Evolutionary conservation across 2,113 vertebrate genomes (phyloP).

Genomic region (Atractosteus spatula): DNA sequence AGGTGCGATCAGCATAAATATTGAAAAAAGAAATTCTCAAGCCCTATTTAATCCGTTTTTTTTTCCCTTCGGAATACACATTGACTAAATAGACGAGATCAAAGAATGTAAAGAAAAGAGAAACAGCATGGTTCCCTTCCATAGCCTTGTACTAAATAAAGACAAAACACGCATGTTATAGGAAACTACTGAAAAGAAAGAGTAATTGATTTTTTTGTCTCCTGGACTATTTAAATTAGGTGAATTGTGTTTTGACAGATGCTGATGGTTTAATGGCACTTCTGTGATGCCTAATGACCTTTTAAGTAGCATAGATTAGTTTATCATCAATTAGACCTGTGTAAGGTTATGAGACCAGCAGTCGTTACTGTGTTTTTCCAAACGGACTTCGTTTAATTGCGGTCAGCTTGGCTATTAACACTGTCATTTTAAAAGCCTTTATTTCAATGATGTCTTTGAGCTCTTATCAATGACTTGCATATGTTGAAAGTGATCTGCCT

Average conservation of each 20-base stretch:
- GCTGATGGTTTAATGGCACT: conserved; percentile 19
- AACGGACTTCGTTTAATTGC: neutral
- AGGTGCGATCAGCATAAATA: neutral
- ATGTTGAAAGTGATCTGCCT: too few species aligned
- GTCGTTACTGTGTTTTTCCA: neutral
- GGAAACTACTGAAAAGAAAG: neutral
- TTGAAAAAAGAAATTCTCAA: neutral
- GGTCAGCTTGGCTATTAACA: neutral
- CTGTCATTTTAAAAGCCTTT: too few species aligned
- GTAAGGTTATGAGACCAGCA: neutral
- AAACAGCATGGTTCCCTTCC: neutral
- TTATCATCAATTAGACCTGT: conserved; percentile 13
- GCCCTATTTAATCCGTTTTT: neutral
- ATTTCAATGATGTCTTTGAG: too few species aligned
- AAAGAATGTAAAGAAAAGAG: neutral
- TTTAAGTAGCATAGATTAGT: conserved; percentile 6
- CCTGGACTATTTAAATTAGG: conserved; percentile 16
- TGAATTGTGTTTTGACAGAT: conserved; percentile 17
- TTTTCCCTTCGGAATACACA: conserved; percentile 8
- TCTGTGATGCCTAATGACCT: conserved; percentile 5
- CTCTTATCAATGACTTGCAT: too few species aligned
- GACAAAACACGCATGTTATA: neutral
- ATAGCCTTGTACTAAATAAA: neutral
- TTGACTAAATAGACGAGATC: neutral
- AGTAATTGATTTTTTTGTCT: conserved; percentile 15